These are phyloP conservation scores for Aleiodes leptofemur DNA, from an alignment of 2,888 invertebrate species.

Conservation along the genomic window DNA sequence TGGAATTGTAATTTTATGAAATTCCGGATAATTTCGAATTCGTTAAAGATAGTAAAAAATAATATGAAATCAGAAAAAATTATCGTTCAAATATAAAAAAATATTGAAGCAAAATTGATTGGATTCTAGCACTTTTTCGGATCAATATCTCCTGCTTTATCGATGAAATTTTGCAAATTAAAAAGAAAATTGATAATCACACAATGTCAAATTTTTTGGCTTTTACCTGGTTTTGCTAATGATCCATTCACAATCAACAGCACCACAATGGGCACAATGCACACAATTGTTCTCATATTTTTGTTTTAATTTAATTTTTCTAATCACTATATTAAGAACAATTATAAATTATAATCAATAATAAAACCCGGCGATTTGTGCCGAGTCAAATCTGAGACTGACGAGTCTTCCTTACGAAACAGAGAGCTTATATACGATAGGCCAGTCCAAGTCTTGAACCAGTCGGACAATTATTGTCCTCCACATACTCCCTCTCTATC, in stretches of 20 bases:
- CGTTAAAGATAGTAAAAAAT: no score
- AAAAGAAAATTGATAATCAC: background rate
- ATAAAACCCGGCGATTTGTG: slow-evolving; percentile 48
- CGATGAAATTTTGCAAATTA: no score
- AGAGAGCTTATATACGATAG: slow-evolving; percentile 70
- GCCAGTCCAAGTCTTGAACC: slow-evolving; percentile 53
- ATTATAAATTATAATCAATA: slow-evolving; percentile 2
- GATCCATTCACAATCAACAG: slow-evolving; percentile 60
- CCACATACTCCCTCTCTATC: slow-evolving; percentile 30
- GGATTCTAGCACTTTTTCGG: no score
- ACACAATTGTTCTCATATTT: slow-evolving; percentile 63
- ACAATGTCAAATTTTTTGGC: slow-evolving; percentile 41
- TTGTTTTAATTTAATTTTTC: slow-evolving; percentile 18
- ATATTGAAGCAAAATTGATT: no score
- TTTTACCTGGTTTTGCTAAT: slow-evolving; percentile 63
- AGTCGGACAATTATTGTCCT: slow-evolving; percentile 64
- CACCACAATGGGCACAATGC: slow-evolving; percentile 64
- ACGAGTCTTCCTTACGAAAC: slow-evolving; percentile 59
- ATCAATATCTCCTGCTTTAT: no score
- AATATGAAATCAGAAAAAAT: no score
- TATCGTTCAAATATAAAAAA: no score
- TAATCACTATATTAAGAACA: slow-evolving; percentile 21
- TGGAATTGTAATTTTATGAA: background rate
- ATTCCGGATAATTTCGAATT: no score
- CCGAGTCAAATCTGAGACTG: slow-evolving; percentile 67